These are phyloP conservation scores for Zhuqinia jingwanae DNA, from an alignment of 2,888 invertebrate species.

Conservation along the genomic window DNA sequence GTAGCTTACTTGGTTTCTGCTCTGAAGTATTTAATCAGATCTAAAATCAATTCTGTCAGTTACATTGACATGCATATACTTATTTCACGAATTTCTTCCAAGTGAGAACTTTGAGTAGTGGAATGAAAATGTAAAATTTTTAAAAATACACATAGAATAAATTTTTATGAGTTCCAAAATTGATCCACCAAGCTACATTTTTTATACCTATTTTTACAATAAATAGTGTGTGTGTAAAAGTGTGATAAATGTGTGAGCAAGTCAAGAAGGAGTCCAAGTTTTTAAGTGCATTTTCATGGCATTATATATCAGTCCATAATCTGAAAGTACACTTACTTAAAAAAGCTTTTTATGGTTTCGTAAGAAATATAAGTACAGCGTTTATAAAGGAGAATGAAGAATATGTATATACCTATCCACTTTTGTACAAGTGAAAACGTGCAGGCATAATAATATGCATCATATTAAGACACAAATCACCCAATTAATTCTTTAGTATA, in stretches of 20 bases:
- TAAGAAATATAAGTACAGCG: not conserved
- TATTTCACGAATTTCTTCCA: no score
- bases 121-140: no score
- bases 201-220: not conserved
- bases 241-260: slow-evolving; percentile 22
- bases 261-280: slow-evolving; percentile 20
- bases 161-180: not conserved
- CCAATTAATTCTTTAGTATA: no score
- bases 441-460: no score
- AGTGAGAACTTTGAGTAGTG: no score
- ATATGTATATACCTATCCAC: not conserved
- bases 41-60: no score
- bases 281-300: slow-evolving; percentile 51
- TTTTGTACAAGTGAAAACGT: not conserved
- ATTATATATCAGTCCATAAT: slow-evolving; percentile 46
- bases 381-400: no score
- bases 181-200: not conserved
- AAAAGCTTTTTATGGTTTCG: slow-evolving; percentile 27
- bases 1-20: no score
- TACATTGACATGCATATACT: no score
- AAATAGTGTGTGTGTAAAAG: not conserved
- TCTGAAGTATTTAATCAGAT: no score
- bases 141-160: no score
- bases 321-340: slow-evolving; percentile 23
- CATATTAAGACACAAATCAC: no score